Evolutionary conservation across 1,140 invertebrate genomes (phyloP), one percentile per base, ranked within the genome.

Genomic region (Solenopsis fugax): DNA sequence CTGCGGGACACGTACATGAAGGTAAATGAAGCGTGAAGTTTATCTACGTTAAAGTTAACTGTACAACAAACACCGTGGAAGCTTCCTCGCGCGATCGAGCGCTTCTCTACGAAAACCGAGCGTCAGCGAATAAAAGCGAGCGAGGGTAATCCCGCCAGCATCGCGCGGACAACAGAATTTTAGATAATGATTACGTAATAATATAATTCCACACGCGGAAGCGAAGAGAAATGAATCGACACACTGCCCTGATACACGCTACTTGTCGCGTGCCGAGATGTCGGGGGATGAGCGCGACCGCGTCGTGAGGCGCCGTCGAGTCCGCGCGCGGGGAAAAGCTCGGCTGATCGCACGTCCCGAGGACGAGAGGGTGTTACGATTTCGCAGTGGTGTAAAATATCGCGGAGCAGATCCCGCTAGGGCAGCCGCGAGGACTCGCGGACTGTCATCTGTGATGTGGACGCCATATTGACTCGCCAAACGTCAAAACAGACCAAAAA

Each of bases 401-500:
- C 41, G 41, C 41, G 41, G 41, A 41, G 41, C 41, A 7, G 24
- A 77, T 45, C 2, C 18, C 9, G 29, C 29, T 64, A 77, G 80
- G 71, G 78, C 72, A 75, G 78, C 69, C 71, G 37, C 80, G 52
- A 78, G 76, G 64, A 77, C 76, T 48, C 18, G 69, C 62, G 60
- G 37, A 87, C 80, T 90, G 75, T 91, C 89, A 91, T 88, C 89
- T 91, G 90, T 87, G 54, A 65, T 67, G 75, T 76, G 62, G 60
- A 84, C 80, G 89, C 90, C 90, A 91, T 90, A 77, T 91, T 91
- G 82, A 87, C 87, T 90, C 81, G 58, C 16, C 69, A 88, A 90
- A 87, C 87, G 89, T 91, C 87, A 88, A 91, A 91, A 90, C 90
- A 87, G 88, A 89, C 54, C 60, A 87, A 89, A 90, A 89, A 78